A percentile compares a stretch with the other conserved stretches of the same genome.
phyloP scores from a whole-genome alignment of 2,113 vertebrate species.

The Aegithalos caudatus region DNA sequence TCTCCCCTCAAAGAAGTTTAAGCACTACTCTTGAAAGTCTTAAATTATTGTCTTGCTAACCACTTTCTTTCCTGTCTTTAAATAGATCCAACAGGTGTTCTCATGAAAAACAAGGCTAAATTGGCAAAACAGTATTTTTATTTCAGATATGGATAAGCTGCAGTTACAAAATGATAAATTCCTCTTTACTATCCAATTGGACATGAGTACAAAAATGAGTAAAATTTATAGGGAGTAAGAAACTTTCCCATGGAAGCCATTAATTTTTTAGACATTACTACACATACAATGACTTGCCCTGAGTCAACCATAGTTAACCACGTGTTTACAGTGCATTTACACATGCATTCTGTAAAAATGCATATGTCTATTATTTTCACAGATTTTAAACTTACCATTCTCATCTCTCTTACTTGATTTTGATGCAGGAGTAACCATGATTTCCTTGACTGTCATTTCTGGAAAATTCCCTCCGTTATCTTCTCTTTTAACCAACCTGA shows the following conservation, averaged over 20 bases:
- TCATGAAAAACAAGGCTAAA: background rate
- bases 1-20: background rate
- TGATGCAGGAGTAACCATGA: constrained; percentile 6
- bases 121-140: background rate
- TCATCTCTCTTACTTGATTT: background rate
- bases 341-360: background rate
- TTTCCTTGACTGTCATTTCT: background rate
- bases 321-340: background rate
- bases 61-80: background rate
- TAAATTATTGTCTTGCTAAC: background rate
- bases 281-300: background rate
- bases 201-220: background rate
- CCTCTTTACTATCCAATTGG: background rate
- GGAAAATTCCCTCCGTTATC: background rate
- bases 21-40: background rate
- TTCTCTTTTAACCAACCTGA: background rate
- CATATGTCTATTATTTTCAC: background rate
- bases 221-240: background rate
- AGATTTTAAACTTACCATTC: constrained; percentile 44
- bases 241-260: background rate
- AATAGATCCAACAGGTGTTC: background rate
- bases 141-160: background rate
- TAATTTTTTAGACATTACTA: background rate
- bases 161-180: background rate
- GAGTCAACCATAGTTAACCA: background rate